Evolutionary conservation across 2,113 vertebrate genomes (phyloP).

Genomic region (Cebidichthys violaceus): DNA sequence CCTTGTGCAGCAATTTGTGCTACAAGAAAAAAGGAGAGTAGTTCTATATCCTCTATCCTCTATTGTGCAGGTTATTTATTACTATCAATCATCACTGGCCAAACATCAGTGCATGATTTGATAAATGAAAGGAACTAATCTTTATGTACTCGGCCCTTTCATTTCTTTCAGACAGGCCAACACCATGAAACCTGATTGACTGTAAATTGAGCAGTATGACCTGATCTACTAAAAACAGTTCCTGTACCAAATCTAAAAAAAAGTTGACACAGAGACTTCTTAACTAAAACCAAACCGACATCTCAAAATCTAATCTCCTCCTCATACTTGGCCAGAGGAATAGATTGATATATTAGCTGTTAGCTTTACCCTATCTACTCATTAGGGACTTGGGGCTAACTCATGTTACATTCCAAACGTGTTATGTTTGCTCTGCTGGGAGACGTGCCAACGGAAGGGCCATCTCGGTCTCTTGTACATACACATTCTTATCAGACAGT

Average conservation of each 20-base stretch:
- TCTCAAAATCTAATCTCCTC: neutral
- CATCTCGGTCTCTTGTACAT: neutral
- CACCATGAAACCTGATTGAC: neutral
- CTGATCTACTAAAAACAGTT: neutral
- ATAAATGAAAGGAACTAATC: neutral
- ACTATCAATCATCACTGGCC: neutral
- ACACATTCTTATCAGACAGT: constrained; percentile 1
- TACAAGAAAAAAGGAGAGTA: neutral
- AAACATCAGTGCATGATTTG: no score
- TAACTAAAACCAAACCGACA: constrained; percentile 25
- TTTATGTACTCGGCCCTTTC: neutral
- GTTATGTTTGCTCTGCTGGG: constrained; percentile 27
- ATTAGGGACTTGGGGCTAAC: constrained; percentile 13
- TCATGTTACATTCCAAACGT: constrained; percentile 6
- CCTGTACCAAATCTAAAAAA: neutral
- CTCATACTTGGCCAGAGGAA: constrained; percentile 1
- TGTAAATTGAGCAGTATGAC: neutral
- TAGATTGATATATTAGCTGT: constrained; percentile 39
- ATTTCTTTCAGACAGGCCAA: neutral
- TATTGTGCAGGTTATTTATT: neutral
- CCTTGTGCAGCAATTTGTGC: neutral
- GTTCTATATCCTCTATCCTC: neutral
- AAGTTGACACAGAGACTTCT: constrained; percentile 1
- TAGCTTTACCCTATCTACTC: constrained; percentile 30
- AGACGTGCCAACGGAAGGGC: neutral